A percentile compares a stretch with the other conserved stretches of the same genome.
These are phyloP conservation scores for Isichthys henryi DNA, from an alignment of 2,113 vertebrate species.

Conservation along the genomic window DNA sequence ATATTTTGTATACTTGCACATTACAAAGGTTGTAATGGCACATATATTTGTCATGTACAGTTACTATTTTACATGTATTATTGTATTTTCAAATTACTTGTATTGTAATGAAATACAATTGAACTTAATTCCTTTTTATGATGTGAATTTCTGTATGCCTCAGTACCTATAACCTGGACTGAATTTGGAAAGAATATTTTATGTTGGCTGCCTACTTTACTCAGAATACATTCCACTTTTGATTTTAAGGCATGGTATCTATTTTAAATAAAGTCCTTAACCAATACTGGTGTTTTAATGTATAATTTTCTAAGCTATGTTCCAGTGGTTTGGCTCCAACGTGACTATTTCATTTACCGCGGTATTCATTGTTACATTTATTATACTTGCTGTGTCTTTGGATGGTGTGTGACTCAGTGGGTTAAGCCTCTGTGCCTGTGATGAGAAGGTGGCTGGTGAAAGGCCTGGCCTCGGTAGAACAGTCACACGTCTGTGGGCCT, in stretches of 20 bases:
- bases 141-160: background rate
- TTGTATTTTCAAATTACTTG: background rate
- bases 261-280: background rate
- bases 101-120: background rate
- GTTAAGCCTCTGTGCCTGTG: background rate
- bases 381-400: background rate
- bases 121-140: background rate
- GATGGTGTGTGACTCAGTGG: background rate
- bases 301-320: background rate
- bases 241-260: background rate
- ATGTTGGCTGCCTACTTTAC: background rate
- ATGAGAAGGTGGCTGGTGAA: background rate
- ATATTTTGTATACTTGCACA: background rate
- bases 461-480: background rate
- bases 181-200: background rate
- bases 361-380: background rate
- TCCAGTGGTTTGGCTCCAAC: background rate
- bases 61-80: background rate
- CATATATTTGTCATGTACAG: background rate
- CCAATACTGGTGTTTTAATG: background rate
- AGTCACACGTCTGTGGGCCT: background rate
- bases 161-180: background rate
- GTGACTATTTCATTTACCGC: background rate
- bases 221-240: background rate
- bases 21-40: background rate